Evolutionary conservation across 2,113 vertebrate species (phyloP).

Genomic region (Ivindomyrus marchei): DNA sequence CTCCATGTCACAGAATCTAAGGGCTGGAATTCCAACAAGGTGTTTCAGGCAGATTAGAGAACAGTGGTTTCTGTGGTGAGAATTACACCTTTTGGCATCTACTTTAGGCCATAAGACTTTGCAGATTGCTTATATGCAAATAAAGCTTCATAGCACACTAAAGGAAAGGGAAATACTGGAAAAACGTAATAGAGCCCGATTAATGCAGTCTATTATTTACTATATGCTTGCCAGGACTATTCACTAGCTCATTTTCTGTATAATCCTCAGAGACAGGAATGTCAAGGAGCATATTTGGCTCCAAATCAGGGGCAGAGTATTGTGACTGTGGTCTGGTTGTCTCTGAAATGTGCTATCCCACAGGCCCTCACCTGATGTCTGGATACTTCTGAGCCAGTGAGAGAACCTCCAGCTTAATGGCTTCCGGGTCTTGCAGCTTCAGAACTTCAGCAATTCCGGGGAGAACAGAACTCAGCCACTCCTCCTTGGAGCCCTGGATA

Average conservation of each 20-base stretch:
- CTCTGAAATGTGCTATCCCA: neutral
- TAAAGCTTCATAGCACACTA: neutral
- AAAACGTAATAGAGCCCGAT: neutral
- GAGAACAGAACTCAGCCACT: constrained; percentile 58
- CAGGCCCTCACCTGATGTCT: constrained; percentile 74
- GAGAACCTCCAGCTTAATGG: constrained; percentile 74
- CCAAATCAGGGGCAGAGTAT: neutral
- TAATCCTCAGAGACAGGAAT: neutral
- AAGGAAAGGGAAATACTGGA: neutral
- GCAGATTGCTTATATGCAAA: neutral
- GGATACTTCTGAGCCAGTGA: constrained; percentile 57
- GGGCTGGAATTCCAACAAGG: neutral
- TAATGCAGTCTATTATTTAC: neutral
- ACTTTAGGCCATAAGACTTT: neutral
- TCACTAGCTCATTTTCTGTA: neutral
- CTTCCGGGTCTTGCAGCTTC: constrained; percentile 68
- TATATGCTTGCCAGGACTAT: neutral
- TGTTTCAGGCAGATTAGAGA: neutral
- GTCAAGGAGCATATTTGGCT: neutral
- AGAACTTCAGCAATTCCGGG: constrained; percentile 71
- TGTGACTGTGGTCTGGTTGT: neutral
- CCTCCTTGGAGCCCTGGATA: constrained; percentile 62
- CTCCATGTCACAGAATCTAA: neutral
- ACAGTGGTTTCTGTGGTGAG: neutral
- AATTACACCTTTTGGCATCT: neutral